Evolutionary conservation across 2,888 invertebrate genomes (phyloP).

Genomic region (Clistopyga incitator): DNA sequence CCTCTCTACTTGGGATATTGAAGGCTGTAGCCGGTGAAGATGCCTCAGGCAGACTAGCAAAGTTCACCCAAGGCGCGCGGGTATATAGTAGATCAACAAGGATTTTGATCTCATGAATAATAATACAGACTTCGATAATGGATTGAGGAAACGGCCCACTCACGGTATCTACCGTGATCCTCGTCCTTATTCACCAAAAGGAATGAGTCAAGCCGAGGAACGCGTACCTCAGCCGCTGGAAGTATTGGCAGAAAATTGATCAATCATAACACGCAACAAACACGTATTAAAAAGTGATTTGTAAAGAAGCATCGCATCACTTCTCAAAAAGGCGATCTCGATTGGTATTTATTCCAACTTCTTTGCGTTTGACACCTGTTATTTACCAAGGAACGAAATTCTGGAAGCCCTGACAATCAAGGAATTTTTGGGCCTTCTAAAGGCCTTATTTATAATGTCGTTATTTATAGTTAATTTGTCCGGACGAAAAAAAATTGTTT

Average conservation of each 20-base stretch:
- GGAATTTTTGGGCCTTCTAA: not conserved
- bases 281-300: conserved; percentile 22
- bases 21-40: conserved; percentile 38
- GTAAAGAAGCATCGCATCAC: not conserved
- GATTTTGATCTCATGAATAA: conserved; percentile 68
- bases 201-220: conserved; percentile 46
- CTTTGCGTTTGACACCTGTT: conserved; percentile 20
- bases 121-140: conserved; percentile 63
- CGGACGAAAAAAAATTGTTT: not conserved
- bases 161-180: conserved; percentile 8
- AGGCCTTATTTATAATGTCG: not conserved
- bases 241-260: conserved; percentile 51
- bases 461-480: conserved; percentile 3
- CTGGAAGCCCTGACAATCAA: conserved; percentile 25
- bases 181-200: conserved; percentile 63
- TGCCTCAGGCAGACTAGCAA: conserved; percentile 26
- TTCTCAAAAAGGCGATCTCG: not conserved
- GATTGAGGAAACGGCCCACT: conserved; percentile 44
- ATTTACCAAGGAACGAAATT: not conserved
- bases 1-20: conserved; percentile 46
- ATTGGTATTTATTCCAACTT: not conserved
- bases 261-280: conserved; percentile 52
- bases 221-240: conserved; percentile 34
- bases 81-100: conserved; percentile 60
- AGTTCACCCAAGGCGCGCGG: conserved; percentile 43